Base-by-base conservation (phyloP, 2,888 invertebrate species). In the Cheilosia variabilis region DNA sequence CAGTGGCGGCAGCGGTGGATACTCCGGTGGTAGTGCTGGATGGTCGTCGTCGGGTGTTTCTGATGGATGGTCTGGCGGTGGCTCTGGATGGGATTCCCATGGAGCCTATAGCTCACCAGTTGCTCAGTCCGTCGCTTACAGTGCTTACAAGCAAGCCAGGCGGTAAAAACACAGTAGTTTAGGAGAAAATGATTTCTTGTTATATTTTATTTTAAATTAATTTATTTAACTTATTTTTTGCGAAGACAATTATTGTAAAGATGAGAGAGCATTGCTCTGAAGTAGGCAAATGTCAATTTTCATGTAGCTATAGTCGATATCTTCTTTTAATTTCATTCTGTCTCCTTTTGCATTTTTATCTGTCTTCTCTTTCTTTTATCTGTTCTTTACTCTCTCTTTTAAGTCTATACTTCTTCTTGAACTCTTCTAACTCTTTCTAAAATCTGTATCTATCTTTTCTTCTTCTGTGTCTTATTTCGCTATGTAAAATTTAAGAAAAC, bases 81-180 rank as follows among this genome's bases (percentile, higher is more conserved):
- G 88, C 17, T 89, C 90, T 37, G 92, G 92, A 87, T 93, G 93
- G 91, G 92, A 92, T 75, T 88, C 91, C 37, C 91, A 93, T 81
- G 93, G 93, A 37, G 92, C 93, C 82, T 93, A 93, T 90, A 93
- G 93, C 87, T 91, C 93, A 73, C 93, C 93, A 53, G 92, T 93
- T 75, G 93, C 93, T 66, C 93, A 93, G 90, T 91, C 93, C 34
- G 89, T 93, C 73, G 94, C 94, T 76, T 94, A 93, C 90, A 91
- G 91, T 83, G 93, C 92, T 82, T 93, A 93, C 90, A 92, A 92
- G 87, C 91, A 90, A 89, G 89, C 90, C 88, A 90, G 91, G 88
- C 92, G 92, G 89, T 92, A 92, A 91, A 68, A 45, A 75, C 22
- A 37, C 9, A 10, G 47, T 31, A 31, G 68, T 60, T 45, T 83